Percentiles rank a stretch among this genome's conserved stretches.
Evolutionary conservation across 2,113 vertebrate species (phyloP).

Genomic region (Microtus ochrogaster): DNA sequence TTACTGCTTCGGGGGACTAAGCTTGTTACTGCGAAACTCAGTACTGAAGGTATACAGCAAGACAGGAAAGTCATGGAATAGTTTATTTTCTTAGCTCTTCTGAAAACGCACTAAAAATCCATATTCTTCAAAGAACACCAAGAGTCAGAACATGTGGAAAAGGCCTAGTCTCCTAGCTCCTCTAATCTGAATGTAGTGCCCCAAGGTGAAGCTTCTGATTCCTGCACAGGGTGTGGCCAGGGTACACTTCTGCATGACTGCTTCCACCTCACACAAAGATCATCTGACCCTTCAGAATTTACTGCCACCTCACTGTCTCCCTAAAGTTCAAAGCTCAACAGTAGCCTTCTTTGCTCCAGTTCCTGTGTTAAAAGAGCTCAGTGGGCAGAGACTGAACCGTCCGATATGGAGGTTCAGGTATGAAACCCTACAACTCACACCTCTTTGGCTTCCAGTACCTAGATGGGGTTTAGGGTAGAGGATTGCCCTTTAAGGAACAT

Average conservation of each 20-base stretch:
- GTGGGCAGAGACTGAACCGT: neutral
- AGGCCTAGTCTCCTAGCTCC: neutral
- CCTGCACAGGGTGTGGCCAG: neutral
- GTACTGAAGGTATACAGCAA: neutral
- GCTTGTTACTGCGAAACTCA: neutral
- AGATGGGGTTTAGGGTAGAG: neutral
- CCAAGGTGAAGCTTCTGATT: neutral
- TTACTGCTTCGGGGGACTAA: too few relatives aligned
- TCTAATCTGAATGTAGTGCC: neutral
- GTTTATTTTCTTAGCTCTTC: conserved; percentile 17
- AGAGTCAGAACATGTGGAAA: neutral
- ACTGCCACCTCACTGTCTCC: too few relatives aligned
- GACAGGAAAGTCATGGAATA: neutral
- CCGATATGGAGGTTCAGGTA: neutral
- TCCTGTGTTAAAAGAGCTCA: neutral
- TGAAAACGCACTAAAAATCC: neutral
- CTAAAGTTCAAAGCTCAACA: neutral
- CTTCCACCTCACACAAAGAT: neutral
- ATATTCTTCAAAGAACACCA: neutral
- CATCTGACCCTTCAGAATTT: neutral
- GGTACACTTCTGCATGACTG: neutral
- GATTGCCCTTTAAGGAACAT: neutral
- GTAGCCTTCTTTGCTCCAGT: neutral
- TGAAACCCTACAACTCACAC: neutral
- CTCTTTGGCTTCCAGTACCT: neutral